phyloP scores from a whole-genome alignment of 2,797 vertebrate species.

The Rhabdomys pumilio region DNA sequence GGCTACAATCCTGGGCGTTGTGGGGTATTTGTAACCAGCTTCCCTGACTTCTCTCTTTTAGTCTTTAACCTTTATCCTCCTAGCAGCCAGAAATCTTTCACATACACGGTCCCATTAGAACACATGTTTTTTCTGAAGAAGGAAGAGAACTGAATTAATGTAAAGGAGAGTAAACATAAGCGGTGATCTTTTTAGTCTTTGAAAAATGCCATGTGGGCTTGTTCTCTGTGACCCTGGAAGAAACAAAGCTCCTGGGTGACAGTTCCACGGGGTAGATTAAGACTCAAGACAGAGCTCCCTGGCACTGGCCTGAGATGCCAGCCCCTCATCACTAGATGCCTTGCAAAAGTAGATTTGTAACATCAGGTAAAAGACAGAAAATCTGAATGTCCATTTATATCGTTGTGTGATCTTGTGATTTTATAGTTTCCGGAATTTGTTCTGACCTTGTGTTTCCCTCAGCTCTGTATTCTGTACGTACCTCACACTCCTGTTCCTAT shows the following conservation, averaged over 20 bases:
- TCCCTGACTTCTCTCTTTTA: background rate
- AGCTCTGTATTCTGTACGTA: too few species aligned
- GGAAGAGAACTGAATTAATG: background rate
- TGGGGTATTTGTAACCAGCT: background rate
- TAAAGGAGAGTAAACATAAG: background rate
- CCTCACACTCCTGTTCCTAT: background rate
- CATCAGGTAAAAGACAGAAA: background rate
- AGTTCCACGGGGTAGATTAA: background rate
- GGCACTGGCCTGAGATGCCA: background rate
- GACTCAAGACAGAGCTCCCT: background rate
- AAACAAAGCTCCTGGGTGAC: background rate
- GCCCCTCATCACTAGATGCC: background rate
- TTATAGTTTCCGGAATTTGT: background rate
- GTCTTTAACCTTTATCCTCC: background rate
- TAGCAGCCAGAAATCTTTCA: background rate
- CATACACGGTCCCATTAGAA: background rate
- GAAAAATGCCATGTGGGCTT: background rate
- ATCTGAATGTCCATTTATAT: constrained; percentile 6
- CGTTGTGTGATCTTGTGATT: background rate
- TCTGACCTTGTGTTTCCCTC: background rate
- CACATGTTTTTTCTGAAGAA: constrained; percentile 36
- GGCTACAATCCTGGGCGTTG: background rate
- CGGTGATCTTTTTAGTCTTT: background rate
- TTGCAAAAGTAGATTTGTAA: background rate
- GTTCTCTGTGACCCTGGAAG: background rate